Percentiles rank a stretch among this genome's conserved stretches.
These are phyloP conservation scores for Fistularia commersonii DNA, from an alignment of 2,797 vertebrate genomes.

Conservation along the genomic window DNA sequence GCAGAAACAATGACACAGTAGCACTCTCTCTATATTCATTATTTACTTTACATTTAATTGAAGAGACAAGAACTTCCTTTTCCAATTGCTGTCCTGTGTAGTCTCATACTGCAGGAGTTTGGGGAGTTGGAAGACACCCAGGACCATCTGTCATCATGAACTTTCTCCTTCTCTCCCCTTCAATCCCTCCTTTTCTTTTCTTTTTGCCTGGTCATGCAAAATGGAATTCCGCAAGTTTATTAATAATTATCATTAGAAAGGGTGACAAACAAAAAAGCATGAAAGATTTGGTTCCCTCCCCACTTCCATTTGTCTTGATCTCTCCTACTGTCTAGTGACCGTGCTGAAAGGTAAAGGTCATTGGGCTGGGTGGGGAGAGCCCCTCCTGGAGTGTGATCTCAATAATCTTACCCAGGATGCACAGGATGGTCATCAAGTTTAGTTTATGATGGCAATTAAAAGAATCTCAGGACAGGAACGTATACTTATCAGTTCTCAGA, in stretches of 20 bases:
- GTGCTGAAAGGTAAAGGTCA: slow-evolving; percentile 24
- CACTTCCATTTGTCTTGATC: too few species aligned
- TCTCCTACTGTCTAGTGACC: too few species aligned
- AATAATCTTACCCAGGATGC: slow-evolving; percentile 13
- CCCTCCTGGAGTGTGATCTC: slow-evolving; percentile 14
- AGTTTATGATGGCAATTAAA: too few species aligned
- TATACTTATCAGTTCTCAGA: too few species aligned
- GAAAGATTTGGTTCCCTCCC: too few species aligned
- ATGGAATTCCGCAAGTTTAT: slow-evolving; percentile 15
- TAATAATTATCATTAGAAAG: slow-evolving; percentile 18
- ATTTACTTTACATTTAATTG: slow-evolving; percentile 2
- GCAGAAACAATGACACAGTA: too few species aligned
- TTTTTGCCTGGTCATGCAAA: slow-evolving; percentile 15
- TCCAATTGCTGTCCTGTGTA: slow-evolving; percentile 29
- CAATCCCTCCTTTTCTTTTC: slow-evolving; percentile 5
- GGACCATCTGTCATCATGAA: slow-evolving; percentile 57
- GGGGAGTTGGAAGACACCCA: slow-evolving; percentile 27
- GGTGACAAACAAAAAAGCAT: slow-evolving; percentile 5
- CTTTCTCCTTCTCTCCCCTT: slow-evolving; percentile 29
- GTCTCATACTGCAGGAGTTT: slow-evolving; percentile 44
- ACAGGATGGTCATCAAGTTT: too few species aligned
- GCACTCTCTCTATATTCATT: too few species aligned
- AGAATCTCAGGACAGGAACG: too few species aligned
- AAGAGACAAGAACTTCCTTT: slow-evolving; percentile 20
- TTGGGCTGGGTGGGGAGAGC: slow-evolving; percentile 15